phyloP scores from a whole-genome alignment of 2,113 vertebrate species.

The Sylvilagus bachmani region DNA sequence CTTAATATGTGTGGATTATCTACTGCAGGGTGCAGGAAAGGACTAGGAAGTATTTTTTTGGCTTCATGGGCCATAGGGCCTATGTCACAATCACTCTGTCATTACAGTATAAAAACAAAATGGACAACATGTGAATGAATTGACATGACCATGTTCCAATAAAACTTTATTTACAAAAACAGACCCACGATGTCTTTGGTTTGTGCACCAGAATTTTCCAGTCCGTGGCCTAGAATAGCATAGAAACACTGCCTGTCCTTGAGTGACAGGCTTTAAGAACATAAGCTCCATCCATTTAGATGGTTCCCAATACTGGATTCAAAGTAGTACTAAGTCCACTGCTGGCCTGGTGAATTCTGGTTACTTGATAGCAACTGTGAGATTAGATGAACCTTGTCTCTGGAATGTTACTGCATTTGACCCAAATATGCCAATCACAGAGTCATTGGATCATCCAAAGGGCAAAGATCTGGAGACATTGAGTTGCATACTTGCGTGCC shows the following conservation, averaged over 20 bases:
- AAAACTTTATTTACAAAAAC: constrained; percentile 62
- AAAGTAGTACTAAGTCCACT: not conserved
- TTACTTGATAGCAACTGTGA: not conserved
- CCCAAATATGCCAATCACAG: not conserved
- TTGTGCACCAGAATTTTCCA: not conserved
- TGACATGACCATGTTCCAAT: not conserved
- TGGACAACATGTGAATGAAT: not conserved
- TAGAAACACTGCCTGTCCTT: not conserved
- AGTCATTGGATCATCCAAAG: not conserved
- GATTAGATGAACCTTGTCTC: not conserved
- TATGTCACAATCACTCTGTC: not conserved
- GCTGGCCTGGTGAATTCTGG: not conserved
- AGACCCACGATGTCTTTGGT: not conserved
- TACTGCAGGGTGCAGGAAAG: not conserved
- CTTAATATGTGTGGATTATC: not conserved
- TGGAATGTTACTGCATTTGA: not conserved
- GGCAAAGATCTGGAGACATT: not conserved
- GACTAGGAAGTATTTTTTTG: not conserved
- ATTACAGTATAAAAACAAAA: not conserved
- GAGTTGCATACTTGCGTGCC: not conserved
- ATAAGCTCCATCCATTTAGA: not conserved
- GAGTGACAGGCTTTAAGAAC: not conserved
- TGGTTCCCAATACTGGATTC: not conserved
- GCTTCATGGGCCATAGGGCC: not conserved
- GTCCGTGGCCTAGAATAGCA: not conserved